These are phyloP conservation scores for human (Homo sapiens) DNA, from an alignment of 2,113 vertebrate species.

Conservation along the genomic window DNA sequence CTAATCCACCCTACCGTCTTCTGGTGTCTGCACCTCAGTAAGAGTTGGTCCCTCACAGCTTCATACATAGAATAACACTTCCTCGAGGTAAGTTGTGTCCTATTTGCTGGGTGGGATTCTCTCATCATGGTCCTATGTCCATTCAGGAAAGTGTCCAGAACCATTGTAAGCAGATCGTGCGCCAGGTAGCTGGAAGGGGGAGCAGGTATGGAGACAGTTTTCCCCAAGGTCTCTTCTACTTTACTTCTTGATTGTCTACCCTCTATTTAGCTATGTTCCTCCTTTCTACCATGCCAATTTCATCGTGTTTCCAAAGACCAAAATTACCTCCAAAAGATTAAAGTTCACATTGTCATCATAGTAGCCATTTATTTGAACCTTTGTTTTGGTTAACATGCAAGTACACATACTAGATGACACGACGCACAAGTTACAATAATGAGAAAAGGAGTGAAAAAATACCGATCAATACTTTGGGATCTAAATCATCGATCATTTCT, in stretches of 20 bases:
- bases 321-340: neutral
- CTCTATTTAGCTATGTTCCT: neutral
- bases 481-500: neutral
- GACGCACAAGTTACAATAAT: neutral
- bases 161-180: too few species aligned
- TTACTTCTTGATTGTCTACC: neutral
- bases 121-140: neutral
- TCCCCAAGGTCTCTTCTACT: neutral
- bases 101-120: neutral
- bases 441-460: neutral
- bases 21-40: neutral
- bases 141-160: neutral
- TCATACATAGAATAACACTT: neutral
- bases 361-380: neutral
- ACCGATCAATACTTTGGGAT: neutral
- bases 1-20: too few species aligned
- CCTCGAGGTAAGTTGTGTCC: neutral
- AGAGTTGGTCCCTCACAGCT: neutral
- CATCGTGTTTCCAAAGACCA: neutral
- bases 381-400: neutral
- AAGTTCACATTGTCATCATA: neutral
- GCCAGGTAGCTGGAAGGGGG: neutral
- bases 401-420: neutral
- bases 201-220: too few species aligned
- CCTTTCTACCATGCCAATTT: too few species aligned